Evolutionary conservation across 2,797 vertebrate species (phyloP), one percentile per base, ranked within the genome.

Genomic region (Microctenopoma steveboyesi): DNA sequence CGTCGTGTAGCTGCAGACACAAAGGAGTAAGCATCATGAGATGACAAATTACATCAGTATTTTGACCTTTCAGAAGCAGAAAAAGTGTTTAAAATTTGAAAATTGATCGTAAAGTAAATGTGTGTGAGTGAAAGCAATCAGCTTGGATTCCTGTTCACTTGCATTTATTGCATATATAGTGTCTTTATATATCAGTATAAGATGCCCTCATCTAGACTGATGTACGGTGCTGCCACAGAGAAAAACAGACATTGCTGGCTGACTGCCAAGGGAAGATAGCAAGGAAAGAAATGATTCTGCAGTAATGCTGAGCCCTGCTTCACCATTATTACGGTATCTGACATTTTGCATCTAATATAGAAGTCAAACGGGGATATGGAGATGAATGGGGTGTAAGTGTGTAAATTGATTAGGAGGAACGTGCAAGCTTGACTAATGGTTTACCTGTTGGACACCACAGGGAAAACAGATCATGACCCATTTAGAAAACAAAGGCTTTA

Each of bases 331-430:
- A 86, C 83, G 81, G 70, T 69, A 83, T 82, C 85, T 82, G 84
- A 89, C 80, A 86, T 85, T 91, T 86, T 88, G 68, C 78, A 86
- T 88, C 80, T 86, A 85, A 89, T 89, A 85, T 60, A 72, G 85
- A 81, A 79, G 84, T 86, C 82, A 86, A 83, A 76, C 5, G 16
- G 64, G 75, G 63, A 76, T 82, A 85, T 85, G 79, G 82, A 84
- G 80, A 87, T 82, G 74, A 85, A 83, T 88, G 84, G 78, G 71
- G 76, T 72, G 72, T 72, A 79, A 78, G 69, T 54, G 81, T 78
- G 59, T 81, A 87, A 91, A 90, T 86, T 85, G 85, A 89, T 85
- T 81, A 77, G 57, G 69, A 78, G 57, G 64, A 72, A 75, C 39
- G 47, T 74, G 42, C 58, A 22, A 33, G 65, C 64, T 43, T 82